Percentiles rank a stretch among this genome's conserved stretches.
Conservation (phyloP, 2,113 vertebrate species). For the Isichthys henryi region DNA sequence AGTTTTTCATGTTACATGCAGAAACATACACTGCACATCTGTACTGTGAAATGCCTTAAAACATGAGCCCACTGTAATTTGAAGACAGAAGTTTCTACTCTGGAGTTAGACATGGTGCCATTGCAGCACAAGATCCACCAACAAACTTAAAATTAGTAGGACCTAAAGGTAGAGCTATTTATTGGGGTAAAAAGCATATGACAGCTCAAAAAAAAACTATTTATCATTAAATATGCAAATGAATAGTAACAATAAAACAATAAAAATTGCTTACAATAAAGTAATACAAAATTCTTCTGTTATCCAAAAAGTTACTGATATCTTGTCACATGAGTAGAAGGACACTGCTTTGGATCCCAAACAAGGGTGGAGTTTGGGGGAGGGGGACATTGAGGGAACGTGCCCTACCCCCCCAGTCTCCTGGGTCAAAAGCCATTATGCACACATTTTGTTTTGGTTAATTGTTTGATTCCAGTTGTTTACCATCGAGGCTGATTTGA, state of each 20-base stretch:
- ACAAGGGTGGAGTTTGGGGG: neutral
- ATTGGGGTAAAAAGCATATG: neutral
- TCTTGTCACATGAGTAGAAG: neutral
- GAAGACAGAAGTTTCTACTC: neutral
- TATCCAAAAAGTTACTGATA: no score
- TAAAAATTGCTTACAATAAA: no score
- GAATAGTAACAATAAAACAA: no score
- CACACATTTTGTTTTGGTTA: neutral
- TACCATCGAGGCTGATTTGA: neutral
- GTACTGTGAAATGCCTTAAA: neutral
- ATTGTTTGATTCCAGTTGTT: neutral
- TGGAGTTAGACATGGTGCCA: neutral
- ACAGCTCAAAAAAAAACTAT: neutral
- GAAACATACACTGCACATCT: neutral
- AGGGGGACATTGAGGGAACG: neutral
- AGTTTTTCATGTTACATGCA: neutral
- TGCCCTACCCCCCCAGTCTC: neutral
- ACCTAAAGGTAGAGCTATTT: neutral
- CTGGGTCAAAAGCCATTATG: neutral
- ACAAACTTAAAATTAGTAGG: neutral
- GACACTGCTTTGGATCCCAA: neutral
- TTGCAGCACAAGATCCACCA: neutral
- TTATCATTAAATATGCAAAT: neutral
- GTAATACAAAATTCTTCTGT: no score
- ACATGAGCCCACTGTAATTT: neutral